Conservation (phyloP, 2,797 vertebrate genomes). For the Falco cherrug region DNA sequence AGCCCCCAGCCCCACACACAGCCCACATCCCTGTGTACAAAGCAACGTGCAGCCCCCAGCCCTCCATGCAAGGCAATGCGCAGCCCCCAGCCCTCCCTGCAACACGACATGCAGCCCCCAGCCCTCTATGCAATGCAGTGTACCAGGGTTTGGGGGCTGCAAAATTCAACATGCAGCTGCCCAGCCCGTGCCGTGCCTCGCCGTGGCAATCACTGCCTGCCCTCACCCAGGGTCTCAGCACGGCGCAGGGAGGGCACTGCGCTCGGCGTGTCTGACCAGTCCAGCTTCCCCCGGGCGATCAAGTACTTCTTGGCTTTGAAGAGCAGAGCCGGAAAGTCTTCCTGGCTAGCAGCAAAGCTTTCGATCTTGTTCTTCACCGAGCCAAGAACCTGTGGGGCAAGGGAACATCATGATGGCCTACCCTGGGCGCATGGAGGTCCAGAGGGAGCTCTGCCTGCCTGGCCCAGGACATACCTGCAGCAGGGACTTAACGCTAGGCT, state of each 20-base stretch:
- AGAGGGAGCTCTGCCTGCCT: rapidly evolving
- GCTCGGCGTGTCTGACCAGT: conserved; percentile 83
- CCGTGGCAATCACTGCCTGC: no score
- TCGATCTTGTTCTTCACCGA: conserved; percentile 97
- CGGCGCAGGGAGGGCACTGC: conserved; percentile 81
- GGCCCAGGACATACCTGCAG: conserved; percentile 83
- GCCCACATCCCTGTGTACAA: no score
- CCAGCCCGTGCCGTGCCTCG: no score
- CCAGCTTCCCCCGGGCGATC: conserved; percentile 89
- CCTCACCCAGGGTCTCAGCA: conserved; percentile 85
- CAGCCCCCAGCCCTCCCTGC: not conserved
- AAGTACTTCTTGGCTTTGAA: conserved; percentile 94
- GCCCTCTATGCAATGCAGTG: not conserved
- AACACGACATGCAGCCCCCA: no score
- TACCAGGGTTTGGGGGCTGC: no score
- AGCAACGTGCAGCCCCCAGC: not conserved
- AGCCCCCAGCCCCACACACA: not conserved
- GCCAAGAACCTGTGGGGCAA: conserved; percentile 86
- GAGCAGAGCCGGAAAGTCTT: conserved; percentile 92
- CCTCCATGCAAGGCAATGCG: no score
- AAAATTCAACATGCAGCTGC: no score
- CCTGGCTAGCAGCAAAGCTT: conserved; percentile 88
- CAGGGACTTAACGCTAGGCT: conserved; percentile 96
- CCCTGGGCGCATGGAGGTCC: not conserved
- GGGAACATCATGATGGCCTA: rapidly evolving